Evolutionary conservation across 2,888 invertebrate genomes (phyloP).

Genomic region (Mythimna lalbum): DNA sequence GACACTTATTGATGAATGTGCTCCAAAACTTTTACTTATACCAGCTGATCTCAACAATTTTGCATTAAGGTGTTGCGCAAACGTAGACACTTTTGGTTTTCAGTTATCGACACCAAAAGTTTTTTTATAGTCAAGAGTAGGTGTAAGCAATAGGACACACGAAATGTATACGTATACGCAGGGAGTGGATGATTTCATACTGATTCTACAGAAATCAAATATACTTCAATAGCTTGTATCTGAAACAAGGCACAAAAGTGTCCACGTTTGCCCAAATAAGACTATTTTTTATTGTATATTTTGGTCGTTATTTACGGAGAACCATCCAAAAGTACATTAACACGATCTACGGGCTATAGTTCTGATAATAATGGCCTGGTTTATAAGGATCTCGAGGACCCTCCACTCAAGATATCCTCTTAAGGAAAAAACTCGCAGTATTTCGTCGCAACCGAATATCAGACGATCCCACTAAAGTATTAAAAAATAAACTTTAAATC

Average conservation of each 20-base stretch:
- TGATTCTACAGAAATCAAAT: too few species aligned
- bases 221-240: too few species aligned
- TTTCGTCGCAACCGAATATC: slow-evolving; percentile 65
- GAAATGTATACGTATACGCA: too few species aligned
- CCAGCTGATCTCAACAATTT: slow-evolving; percentile 4
- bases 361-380: slow-evolving; percentile 86
- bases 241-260: too few species aligned
- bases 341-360: slow-evolving; percentile 83
- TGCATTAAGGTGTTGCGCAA: neutral
- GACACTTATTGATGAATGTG: slow-evolving; percentile 8
- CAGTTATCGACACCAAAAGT: too few species aligned
- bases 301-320: slow-evolving; percentile 71
- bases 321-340: slow-evolving; percentile 79
- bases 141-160: too few species aligned
- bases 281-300: slow-evolving; percentile 31
- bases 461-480: slow-evolving; percentile 39
- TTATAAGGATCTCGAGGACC: slow-evolving; percentile 79
- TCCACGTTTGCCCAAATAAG: neutral
- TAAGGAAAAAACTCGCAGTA: slow-evolving; percentile 67
- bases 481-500: slow-evolving; percentile 40
- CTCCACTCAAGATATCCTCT: slow-evolving; percentile 71
- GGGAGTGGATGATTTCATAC: too few species aligned
- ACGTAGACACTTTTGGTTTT: too few species aligned
- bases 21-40: slow-evolving; percentile 28
- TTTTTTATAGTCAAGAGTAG: too few species aligned